These are phyloP conservation scores for Formica exsecta DNA, from an alignment of 1,140 invertebrate genomes.

Conservation along the genomic window DNA sequence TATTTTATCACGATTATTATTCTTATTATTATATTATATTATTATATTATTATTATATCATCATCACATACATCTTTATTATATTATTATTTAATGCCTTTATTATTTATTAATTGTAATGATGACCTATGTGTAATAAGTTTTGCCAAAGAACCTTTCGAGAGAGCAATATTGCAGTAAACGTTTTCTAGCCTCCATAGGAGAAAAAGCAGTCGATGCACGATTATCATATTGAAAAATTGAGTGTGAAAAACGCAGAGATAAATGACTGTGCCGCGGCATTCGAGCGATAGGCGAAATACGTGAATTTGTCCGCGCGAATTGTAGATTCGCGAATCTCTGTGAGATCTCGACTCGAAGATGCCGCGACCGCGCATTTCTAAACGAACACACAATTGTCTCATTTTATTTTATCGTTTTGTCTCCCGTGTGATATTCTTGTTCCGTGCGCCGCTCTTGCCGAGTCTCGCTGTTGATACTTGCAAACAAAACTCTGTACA, in stretches of 20 bases:
- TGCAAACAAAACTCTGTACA: constrained; percentile 86
- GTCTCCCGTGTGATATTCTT: constrained; percentile 85
- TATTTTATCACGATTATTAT: constrained; percentile 74
- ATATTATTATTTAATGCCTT: constrained; percentile 84
- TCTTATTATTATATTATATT: constrained; percentile 75
- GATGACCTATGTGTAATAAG: constrained; percentile 87
- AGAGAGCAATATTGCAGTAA: constrained; percentile 82
- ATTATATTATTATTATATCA: constrained; percentile 79
- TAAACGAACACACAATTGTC: constrained; percentile 69
- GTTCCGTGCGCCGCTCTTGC: constrained; percentile 85
- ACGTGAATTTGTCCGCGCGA: constrained; percentile 7
- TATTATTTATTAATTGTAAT: constrained; percentile 86
- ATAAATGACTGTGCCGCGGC: constrained; percentile 60
- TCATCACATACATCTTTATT: constrained; percentile 77
- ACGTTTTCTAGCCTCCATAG: constrained; percentile 75
- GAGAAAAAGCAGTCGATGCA: constrained; percentile 61
- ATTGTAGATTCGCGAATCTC: constrained; percentile 61
- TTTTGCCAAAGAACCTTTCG: constrained; percentile 85
- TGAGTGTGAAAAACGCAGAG: constrained; percentile 50
- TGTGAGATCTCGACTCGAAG: constrained; percentile 64
- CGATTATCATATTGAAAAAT: constrained; percentile 49
- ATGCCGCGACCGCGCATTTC: constrained; percentile 54
- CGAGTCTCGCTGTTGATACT: constrained; percentile 86
- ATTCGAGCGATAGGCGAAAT: constrained; percentile 55
- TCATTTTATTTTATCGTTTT: constrained; percentile 72